Evolutionary conservation across 2,113 vertebrate species (phyloP).

Genomic region (Cisticola juncidis): DNA sequence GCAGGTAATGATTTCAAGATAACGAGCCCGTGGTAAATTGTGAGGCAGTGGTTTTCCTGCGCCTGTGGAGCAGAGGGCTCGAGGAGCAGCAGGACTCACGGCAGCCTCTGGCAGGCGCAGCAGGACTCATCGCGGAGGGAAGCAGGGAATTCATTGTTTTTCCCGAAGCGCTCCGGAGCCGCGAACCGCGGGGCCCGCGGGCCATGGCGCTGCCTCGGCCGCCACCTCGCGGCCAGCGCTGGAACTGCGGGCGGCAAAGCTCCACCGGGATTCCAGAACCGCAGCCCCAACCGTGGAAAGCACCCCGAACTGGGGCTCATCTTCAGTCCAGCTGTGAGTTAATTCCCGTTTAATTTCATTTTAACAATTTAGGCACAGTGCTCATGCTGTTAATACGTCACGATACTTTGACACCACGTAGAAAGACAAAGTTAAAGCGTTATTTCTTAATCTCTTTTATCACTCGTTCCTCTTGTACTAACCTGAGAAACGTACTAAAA

Average conservation of each 20-base stretch:
- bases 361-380: too few relatives aligned
- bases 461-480: background rate
- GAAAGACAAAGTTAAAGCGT: background rate
- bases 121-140: fast-evolving
- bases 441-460: background rate
- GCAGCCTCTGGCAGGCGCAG: fast-evolving
- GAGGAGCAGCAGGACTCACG: fast-evolving
- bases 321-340: background rate
- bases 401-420: background rate
- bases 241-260: background rate
- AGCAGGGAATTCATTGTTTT: fast-evolving
- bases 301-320: fast-evolving
- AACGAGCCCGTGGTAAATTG: fast-evolving
- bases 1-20: background rate
- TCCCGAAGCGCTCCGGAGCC: fast-evolving
- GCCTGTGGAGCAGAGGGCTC: fast-evolving
- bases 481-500: background rate
- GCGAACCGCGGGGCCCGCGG: background rate
- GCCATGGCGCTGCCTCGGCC: background rate
- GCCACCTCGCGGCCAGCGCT: background rate
- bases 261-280: fast-evolving
- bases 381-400: background rate
- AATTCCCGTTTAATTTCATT: too few relatives aligned
- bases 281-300: fast-evolving
- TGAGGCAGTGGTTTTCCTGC: background rate